Evolutionary conservation across 2,113 vertebrate species (phyloP).

Genomic region (Lepus timidus): DNA sequence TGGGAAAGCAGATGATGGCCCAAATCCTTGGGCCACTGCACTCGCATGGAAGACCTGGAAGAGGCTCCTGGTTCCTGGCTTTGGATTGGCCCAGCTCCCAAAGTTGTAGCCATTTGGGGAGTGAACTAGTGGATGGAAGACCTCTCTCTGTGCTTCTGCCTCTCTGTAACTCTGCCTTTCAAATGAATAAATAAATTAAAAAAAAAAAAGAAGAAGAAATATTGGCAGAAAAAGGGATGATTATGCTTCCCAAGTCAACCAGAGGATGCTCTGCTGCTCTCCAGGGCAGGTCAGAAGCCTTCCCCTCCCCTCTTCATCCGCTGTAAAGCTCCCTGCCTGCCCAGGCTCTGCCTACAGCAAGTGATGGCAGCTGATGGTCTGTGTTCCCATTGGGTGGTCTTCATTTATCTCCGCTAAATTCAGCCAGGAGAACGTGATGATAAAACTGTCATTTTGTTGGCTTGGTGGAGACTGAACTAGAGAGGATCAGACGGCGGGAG

Average conservation of each 20-base stretch:
- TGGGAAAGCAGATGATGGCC: no score
- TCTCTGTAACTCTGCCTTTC: no score
- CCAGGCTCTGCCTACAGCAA: neutral
- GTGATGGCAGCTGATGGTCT: neutral
- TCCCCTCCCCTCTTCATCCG: neutral
- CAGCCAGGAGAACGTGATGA: conserved; percentile 11
- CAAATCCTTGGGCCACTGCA: no score
- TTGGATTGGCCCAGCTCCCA: no score
- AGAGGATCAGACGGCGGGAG: neutral
- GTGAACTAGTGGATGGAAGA: no score
- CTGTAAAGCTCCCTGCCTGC: neutral
- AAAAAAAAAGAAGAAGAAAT: neutral
- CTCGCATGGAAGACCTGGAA: no score
- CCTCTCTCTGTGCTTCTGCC: no score
- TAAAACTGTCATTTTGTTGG: conserved; percentile 7
- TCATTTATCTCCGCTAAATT: conserved; percentile 16
- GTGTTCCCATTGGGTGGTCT: neutral
- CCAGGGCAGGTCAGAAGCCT: neutral
- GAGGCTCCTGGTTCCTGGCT: no score
- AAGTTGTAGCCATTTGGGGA: no score
- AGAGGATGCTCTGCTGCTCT: neutral
- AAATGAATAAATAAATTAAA: neutral
- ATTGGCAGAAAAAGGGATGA: neutral
- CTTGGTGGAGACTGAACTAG: neutral
- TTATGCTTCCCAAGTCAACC: neutral